phyloP scores from a whole-genome alignment of 2,888 invertebrate genomes.

The Rhamnusium bicolor region DNA sequence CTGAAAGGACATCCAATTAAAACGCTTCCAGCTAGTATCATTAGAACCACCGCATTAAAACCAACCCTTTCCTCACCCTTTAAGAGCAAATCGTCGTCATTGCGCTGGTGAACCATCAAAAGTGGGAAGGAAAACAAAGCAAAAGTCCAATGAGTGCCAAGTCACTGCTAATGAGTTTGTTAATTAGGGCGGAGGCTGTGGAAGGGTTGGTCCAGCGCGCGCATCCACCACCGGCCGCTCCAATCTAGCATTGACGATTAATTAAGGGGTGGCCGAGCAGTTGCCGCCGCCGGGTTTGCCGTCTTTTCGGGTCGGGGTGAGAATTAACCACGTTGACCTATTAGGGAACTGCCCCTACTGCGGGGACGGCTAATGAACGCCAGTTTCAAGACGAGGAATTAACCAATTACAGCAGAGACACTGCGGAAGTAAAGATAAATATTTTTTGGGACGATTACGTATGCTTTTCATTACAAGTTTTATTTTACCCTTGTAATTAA shows the following conservation, averaged over 20 bases:
- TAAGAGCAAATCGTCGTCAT: slow-evolving; percentile 11
- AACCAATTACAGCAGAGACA: slow-evolving; percentile 50
- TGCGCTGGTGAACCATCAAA: slow-evolving; percentile 2
- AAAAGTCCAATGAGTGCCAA: slow-evolving; percentile 47
- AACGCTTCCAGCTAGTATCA: slow-evolving; percentile 22
- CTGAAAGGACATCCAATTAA: slow-evolving; percentile 41
- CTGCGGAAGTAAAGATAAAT: slow-evolving; percentile 43
- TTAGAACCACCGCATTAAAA: slow-evolving; percentile 1
- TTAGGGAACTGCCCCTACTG: slow-evolving; percentile 47
- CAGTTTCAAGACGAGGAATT: slow-evolving; percentile 38
- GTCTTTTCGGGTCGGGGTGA: slow-evolving; percentile 51
- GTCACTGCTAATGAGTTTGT: slow-evolving; percentile 63
- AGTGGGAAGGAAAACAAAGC: slow-evolving; percentile 49
- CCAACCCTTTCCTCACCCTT: slow-evolving; percentile 42
- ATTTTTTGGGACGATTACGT: slow-evolving; percentile 21
- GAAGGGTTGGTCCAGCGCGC: slow-evolving; percentile 69
- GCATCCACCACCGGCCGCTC: slow-evolving; percentile 72
- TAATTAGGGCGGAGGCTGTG: slow-evolving; percentile 69
- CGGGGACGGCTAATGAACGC: slow-evolving; percentile 50
- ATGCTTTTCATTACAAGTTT: too few relatives aligned
- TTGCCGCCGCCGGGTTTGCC: slow-evolving; percentile 52
- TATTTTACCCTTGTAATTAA: too few relatives aligned
- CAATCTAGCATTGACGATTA: slow-evolving; percentile 68
- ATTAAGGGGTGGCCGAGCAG: slow-evolving; percentile 68
- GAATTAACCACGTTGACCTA: slow-evolving; percentile 60